Percentiles rank a stretch among this genome's conserved stretches.
These are phyloP conservation scores for Byasa hedistus DNA, from an alignment of 2,888 invertebrate genomes.

Conservation along the genomic window DNA sequence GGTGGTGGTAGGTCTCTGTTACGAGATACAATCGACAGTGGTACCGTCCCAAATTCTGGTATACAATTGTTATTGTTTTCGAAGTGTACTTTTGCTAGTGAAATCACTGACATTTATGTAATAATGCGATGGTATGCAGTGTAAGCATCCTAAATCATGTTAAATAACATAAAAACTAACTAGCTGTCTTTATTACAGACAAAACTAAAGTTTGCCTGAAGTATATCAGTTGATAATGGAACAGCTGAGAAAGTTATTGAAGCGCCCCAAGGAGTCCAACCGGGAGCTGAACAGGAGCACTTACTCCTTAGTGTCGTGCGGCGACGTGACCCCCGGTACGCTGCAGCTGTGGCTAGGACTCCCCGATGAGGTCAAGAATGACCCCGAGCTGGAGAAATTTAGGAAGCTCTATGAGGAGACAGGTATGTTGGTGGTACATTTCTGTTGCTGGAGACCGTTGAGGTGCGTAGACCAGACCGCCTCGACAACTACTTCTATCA, in stretches of 20 bases:
- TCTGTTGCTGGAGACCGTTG: too few relatives aligned
- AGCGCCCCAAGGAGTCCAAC: conserved; percentile 31
- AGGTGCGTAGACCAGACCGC: too few relatives aligned
- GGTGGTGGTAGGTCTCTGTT: too few relatives aligned
- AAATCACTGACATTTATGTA: too few relatives aligned
- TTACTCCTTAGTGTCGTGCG: conserved; percentile 58
- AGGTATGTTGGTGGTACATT: conserved; percentile 40
- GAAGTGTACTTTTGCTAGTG: too few relatives aligned
- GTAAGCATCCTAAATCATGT: too few relatives aligned
- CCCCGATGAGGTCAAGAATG: conserved; percentile 80
- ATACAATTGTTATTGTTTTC: too few relatives aligned
- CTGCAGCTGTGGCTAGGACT: conserved; percentile 80
- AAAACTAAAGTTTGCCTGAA: background rate
- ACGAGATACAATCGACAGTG: too few relatives aligned
- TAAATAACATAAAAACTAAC: too few relatives aligned
- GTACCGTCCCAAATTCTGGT: too few relatives aligned
- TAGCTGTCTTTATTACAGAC: background rate
- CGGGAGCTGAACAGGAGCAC: conserved; percentile 56
- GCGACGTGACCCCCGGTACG: conserved; percentile 71
- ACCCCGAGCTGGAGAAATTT: conserved; percentile 80
- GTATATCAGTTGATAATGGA: conserved; percentile 7
- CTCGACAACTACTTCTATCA: too few relatives aligned
- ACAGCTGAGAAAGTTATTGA: conserved; percentile 4
- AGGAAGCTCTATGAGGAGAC: conserved; percentile 62
- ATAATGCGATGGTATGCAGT: too few relatives aligned